These are phyloP conservation scores for Halichoerus grypus DNA, from an alignment of 2,113 vertebrate species.

Conservation along the genomic window DNA sequence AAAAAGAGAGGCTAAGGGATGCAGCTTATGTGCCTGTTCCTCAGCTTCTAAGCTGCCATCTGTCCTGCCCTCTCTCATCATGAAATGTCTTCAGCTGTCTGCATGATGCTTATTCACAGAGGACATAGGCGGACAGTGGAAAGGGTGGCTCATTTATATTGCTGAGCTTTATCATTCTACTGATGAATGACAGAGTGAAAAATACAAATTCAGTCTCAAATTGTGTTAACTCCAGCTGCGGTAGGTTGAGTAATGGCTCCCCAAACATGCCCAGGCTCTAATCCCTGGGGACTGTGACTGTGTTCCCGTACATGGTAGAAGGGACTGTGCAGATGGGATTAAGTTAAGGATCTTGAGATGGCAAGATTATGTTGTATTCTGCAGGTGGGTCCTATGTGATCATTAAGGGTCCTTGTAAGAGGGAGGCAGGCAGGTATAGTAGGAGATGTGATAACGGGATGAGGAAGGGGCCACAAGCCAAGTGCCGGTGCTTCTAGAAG, in stretches of 20 bases:
- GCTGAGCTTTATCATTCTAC: not conserved
- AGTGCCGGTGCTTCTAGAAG: not conserved
- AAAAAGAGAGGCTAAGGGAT: not conserved
- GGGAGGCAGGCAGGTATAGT: not conserved
- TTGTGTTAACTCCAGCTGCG: not conserved
- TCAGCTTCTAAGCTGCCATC: not conserved
- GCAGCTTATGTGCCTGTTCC: not conserved
- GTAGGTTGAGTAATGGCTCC: not conserved
- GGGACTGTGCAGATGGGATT: not conserved
- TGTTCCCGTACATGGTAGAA: not conserved
- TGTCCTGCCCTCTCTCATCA: not conserved
- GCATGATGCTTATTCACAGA: not conserved
- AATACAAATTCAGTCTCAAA: not conserved
- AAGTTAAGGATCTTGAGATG: not conserved
- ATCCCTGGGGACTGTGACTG: not conserved
- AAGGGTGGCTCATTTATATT: not conserved
- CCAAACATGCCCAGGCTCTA: not conserved
- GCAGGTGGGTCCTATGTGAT: no score
- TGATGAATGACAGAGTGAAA: not conserved
- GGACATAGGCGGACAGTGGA: not conserved
- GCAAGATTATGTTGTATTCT: not conserved
- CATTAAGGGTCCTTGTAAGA: not conserved
- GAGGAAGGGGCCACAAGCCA: not conserved
- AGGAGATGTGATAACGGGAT: not conserved
- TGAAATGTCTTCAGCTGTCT: not conserved